Evolutionary conservation across 64 coral and sea anemone species (phyloP), one percentile per base, ranked within the genome.

Genomic region (Hydrozoanthus tunicans): DNA sequence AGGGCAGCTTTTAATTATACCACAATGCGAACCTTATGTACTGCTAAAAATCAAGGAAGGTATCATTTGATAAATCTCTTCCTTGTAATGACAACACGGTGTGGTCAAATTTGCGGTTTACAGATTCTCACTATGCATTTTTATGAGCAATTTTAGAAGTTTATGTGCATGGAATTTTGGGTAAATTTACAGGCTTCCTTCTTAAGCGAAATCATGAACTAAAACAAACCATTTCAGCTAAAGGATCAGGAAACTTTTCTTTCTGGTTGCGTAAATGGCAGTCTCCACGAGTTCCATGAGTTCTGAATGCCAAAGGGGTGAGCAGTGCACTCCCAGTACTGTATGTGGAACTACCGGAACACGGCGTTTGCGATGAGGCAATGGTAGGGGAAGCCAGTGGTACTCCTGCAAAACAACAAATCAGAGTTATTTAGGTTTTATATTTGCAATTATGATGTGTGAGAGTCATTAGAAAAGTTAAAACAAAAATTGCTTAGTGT

Each of bases 221-320:
- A 23, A 80, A 6, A 80, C 58, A 8, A 81, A 81, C 79, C 79
- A 63, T 81, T 62, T 81, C 79, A 62, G 79, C 58, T 9, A 62
- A 81, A 20, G 24, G 25, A 62, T 81, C 58, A 15, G 59, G 58
- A 10, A 59, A 43, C 9, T 81, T 81, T 57, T 11, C 58, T 62
- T 81, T 81, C 79, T 5, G 9, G 57, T 27, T 32, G 13, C 62
- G 24, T 43, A 43, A 62, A 43, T 26, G 3, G 13, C 0, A 9
- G 6, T 23, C 25, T 81, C 79, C 24, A 43, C 14, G 58, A 62
- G 57, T 81, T 24, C 57, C 24, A 51, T 27, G 23, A 62, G 24
- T 32, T 55, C 12, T 79, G 0, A 4, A 61, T 13, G 10, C 58
- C 58, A 62, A 10, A 62, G 79, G 79, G 27, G 79, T 62, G 23